Conservation (phyloP, 2,113 vertebrate species). For the Ifrita kowaldi region DNA sequence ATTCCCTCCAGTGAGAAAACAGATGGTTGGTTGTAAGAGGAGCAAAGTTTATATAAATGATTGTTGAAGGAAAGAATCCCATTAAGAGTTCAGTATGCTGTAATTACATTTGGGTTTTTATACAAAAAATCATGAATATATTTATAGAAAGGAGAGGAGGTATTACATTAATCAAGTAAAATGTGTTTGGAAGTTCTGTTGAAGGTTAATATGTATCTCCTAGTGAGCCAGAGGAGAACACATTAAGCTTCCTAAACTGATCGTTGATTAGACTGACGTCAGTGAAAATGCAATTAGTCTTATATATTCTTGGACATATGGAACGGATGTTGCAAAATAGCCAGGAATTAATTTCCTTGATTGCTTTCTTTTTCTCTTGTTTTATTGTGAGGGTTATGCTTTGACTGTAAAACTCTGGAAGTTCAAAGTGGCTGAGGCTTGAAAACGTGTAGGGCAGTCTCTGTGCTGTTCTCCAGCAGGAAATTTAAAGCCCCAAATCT, state of each 20-base stretch:
- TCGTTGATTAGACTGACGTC: constrained; percentile 35
- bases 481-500: neutral
- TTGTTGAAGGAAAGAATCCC: neutral
- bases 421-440: neutral
- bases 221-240: constrained; percentile 16
- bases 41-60: neutral
- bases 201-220: constrained; percentile 38
- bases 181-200: constrained; percentile 2
- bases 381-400: neutral
- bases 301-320: constrained; percentile 47
- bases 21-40: neutral
- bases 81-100: neutral
- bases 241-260: constrained; percentile 36
- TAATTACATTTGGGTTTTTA: neutral
- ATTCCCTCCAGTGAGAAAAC: neutral
- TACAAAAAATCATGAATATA: neutral
- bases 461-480: neutral
- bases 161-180: constrained; percentile 26
- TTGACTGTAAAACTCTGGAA: neutral
- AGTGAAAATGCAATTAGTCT: constrained; percentile 55
- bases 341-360: constrained; percentile 39
- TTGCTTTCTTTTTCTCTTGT: constrained; percentile 1
- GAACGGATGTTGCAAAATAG: constrained; percentile 39
- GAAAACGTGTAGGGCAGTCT: neutral
- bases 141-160: neutral